Percentiles rank a stretch among this genome's conserved stretches.
Evolutionary conservation across 2,113 vertebrate genomes (phyloP).

Genomic region (Ondatra zibethicus): DNA sequence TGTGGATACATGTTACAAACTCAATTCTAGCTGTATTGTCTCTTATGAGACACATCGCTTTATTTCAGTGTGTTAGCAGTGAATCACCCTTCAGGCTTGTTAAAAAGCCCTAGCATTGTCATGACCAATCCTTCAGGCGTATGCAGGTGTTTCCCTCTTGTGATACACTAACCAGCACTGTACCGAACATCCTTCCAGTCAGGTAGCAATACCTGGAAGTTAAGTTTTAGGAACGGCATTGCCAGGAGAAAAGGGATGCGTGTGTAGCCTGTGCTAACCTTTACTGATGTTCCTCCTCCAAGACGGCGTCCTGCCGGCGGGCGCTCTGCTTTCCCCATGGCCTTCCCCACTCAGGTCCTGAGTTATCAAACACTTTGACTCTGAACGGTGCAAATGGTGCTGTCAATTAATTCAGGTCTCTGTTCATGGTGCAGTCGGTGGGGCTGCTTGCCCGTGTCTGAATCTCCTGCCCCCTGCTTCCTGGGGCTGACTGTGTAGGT

Average conservation of each 20-base stretch:
- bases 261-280: not conserved
- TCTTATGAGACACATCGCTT: not conserved
- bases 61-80: not conserved
- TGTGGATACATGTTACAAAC: not conserved
- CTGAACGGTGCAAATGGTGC: not conserved
- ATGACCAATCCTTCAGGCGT: not conserved
- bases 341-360: not conserved
- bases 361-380: not conserved
- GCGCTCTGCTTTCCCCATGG: not conserved
- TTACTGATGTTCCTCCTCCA: not conserved
- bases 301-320: fast-evolving
- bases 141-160: not conserved
- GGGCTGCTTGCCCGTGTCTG: not conserved
- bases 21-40: not conserved
- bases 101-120: not conserved
- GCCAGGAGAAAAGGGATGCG: not conserved
- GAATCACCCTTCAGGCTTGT: not conserved
- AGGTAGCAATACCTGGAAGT: not conserved
- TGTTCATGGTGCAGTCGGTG: not conserved
- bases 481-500: not conserved
- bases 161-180: not conserved
- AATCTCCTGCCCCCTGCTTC: not conserved
- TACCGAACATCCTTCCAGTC: not conserved
- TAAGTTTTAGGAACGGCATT: not conserved
- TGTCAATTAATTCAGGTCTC: not conserved